Conservation (phyloP, 2,888 invertebrate species). For the Cylindroiulus punctatus region DNA sequence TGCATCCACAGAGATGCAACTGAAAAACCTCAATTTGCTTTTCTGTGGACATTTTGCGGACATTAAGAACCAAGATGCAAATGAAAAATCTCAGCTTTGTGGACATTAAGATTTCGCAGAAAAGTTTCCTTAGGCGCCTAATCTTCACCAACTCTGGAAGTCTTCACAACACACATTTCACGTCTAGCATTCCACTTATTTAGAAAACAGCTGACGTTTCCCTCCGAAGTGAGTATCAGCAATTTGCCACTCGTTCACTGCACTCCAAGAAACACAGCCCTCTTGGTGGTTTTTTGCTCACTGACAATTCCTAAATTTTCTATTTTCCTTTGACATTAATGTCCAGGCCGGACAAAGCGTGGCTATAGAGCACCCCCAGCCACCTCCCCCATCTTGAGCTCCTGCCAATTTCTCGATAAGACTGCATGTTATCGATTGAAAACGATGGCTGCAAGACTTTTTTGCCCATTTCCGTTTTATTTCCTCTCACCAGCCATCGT, state of each 20-base stretch:
- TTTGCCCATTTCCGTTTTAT: not conserved
- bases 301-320: constrained; percentile 25
- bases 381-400: not conserved
- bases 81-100: too few relatives aligned
- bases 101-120: too few relatives aligned
- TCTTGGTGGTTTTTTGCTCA: not conserved
- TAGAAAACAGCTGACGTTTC: not conserved
- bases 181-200: not conserved
- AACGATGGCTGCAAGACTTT: not conserved
- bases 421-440: constrained; percentile 29
- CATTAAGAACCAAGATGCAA: too few relatives aligned
- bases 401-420: constrained; percentile 33
- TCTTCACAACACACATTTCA: too few relatives aligned
- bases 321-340: constrained; percentile 16
- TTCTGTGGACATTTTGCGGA: too few relatives aligned
- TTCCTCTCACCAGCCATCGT: constrained; percentile 9
- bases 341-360: constrained; percentile 17
- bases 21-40: too few relatives aligned
- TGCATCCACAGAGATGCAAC: too few relatives aligned
- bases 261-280: not conserved
- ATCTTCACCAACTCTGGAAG: too few relatives aligned
- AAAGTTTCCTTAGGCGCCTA: too few relatives aligned
- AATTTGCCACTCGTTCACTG: not conserved
- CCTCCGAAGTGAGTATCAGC: not conserved
- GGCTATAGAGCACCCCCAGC: not conserved